These are phyloP conservation scores for Idaea dimidiata DNA, from an alignment of 2,888 invertebrate species.

Conservation along the genomic window DNA sequence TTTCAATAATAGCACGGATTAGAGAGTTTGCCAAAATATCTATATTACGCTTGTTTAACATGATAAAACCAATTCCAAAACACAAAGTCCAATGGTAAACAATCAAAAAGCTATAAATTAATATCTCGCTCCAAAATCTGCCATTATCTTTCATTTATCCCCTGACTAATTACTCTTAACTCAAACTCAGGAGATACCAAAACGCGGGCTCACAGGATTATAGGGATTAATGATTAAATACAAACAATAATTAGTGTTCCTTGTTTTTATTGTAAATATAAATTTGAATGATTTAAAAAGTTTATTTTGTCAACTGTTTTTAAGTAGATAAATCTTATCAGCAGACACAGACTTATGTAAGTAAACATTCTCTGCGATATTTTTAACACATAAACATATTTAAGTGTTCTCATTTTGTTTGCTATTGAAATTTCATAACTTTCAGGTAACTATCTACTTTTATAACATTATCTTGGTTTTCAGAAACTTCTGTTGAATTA, in stretches of 20 bases:
- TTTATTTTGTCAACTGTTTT: background rate
- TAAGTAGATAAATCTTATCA: background rate
- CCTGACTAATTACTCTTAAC: conserved; percentile 4
- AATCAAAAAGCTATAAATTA: conserved; percentile 4
- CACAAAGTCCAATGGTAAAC: conserved; percentile 1
- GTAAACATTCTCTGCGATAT: background rate
- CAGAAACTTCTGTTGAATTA: conserved; percentile 4
- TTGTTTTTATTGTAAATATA: background rate
- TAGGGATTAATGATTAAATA: conserved; percentile 4
- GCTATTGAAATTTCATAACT: no score
- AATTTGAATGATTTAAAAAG: background rate
- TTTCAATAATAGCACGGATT: background rate
- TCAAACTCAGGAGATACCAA: conserved; percentile 4
- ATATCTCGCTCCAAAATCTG: conserved; percentile 1
- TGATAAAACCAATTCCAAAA: background rate
- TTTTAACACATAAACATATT: background rate
- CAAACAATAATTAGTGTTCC: background rate
- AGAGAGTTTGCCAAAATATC: background rate
- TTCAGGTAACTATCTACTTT: no score
- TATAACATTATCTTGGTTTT: background rate
- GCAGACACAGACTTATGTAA: background rate
- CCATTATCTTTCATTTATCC: conserved; percentile 7
- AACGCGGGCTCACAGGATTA: background rate
- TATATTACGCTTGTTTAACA: background rate
- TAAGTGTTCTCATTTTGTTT: background rate